Conservation (phyloP, 2,888 invertebrate species). For the Chrysotoxum bicinctum region DNA sequence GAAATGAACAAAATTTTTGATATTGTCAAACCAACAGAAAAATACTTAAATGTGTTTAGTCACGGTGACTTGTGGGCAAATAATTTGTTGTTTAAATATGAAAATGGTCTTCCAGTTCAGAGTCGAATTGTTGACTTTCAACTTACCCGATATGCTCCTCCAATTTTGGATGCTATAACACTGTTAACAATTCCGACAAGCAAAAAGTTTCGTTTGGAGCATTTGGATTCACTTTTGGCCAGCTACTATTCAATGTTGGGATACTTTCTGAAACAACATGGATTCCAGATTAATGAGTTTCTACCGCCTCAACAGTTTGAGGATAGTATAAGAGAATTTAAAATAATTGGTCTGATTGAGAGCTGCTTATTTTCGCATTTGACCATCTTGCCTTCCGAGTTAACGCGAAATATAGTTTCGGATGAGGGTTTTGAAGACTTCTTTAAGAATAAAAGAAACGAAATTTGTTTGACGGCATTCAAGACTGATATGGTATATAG, state of each 20-base stretch:
- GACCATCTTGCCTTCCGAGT: constrained; percentile 83
- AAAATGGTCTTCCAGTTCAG: constrained; percentile 82
- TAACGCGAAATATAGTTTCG: constrained; percentile 82
- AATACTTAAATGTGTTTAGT: constrained; percentile 80
- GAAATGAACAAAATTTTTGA: constrained; percentile 77
- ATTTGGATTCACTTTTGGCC: constrained; percentile 82
- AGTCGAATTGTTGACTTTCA: constrained; percentile 88
- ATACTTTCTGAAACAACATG: constrained; percentile 80
- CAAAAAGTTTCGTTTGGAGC: constrained; percentile 80
- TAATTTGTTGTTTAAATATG: constrained; percentile 81
- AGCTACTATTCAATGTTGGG: constrained; percentile 84
- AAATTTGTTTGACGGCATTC: constrained; percentile 84
- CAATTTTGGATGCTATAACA: constrained; percentile 84
- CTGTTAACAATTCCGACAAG: constrained; percentile 82
- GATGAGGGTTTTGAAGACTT: constrained; percentile 84
- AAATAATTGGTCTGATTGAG: constrained; percentile 83
- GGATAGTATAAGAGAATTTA: constrained; percentile 80
- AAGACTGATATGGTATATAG: constrained; percentile 82
- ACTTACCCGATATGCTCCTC: constrained; percentile 85
- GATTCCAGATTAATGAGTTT: constrained; percentile 81
- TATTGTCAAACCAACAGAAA: constrained; percentile 78
- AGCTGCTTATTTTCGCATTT: constrained; percentile 83
- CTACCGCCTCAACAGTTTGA: constrained; percentile 82
- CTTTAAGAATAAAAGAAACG: constrained; percentile 82
- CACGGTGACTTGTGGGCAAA: constrained; percentile 83